Base-by-base conservation (phyloP, 2,888 invertebrate genomes). In the Clunio marinus region DNA sequence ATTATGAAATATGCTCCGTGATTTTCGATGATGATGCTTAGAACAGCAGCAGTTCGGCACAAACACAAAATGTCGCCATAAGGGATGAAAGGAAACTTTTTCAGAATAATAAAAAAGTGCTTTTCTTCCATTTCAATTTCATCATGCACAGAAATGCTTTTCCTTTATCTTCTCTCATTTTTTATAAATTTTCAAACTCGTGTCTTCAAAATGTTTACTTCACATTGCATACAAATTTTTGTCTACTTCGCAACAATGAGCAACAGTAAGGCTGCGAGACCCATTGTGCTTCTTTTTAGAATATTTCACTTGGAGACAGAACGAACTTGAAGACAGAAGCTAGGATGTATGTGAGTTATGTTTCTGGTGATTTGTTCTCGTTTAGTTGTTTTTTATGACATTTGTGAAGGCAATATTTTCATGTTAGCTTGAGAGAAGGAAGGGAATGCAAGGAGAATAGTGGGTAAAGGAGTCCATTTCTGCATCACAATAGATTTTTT, bases 1-100 rank as follows among this genome's bases (percentile, higher is more conserved):
- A 22, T 60, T 60, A 60, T 60, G 60, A 60, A 63, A 63, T 27
- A 45, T 63, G 46, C 28, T 63, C 27, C 63, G n/a, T 37, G 60
- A 60, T 60, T 35, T 27, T 45, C 46, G 28, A 45, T 46, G 37
- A 28, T 46, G 13, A 63, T 45, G 41, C 27, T 46, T 15, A 41
- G 15, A 62, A 45, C 63, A 46, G 46, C 63, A 63, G 32, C 59
- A 22, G n/a, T 22, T 15, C 7, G 24, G n/a, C 22, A 60, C 8
- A n/a, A 59, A 41, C 5, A 22, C n/a, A 7, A 58, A 37, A 35
- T 35, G 4, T 4, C 15, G 17, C 17, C 2, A 22, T 8, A 22
- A 41, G 41, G 3, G 41, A n/a, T 13, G 37, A 13, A 3, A 62
- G 62, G 41, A 62, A 62, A 32, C 32, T 32, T 32, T 32, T 32